phyloP scores from a whole-genome alignment of 2,113 vertebrate species.

The Bucco capensis region DNA sequence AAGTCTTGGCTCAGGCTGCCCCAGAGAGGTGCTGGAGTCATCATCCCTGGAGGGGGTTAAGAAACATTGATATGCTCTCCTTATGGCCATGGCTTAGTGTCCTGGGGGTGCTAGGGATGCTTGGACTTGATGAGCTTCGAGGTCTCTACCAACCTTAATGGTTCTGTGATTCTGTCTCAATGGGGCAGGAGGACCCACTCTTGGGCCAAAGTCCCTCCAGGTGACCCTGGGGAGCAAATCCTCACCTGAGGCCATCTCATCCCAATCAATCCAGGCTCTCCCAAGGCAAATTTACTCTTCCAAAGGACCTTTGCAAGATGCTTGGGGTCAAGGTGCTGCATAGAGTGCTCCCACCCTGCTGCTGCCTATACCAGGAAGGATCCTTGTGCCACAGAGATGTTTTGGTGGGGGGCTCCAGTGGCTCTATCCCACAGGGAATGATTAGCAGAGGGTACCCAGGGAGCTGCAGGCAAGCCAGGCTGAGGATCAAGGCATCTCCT shows the following conservation, averaged over 20 bases:
- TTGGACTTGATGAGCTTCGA: too few species aligned
- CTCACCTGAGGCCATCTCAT: accelerated
- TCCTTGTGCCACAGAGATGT: accelerated
- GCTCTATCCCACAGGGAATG: accelerated
- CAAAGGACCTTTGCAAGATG: neutral
- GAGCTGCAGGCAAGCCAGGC: neutral
- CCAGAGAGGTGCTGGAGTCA: too few species aligned
- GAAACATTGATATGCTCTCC: too few species aligned
- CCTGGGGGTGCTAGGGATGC: too few species aligned
- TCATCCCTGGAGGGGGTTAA: too few species aligned
- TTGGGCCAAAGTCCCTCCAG: neutral
- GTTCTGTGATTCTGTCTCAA: accelerated
- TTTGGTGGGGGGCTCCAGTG: accelerated
- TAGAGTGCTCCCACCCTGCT: accelerated
- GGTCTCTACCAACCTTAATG: too few species aligned
- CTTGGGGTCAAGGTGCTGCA: neutral
- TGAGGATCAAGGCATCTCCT: accelerated
- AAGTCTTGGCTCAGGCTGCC: too few species aligned
- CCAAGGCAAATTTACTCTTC: neutral
- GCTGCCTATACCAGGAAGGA: accelerated
- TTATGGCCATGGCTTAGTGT: too few species aligned
- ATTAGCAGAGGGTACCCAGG: neutral
- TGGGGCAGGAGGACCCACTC: neutral
- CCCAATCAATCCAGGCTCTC: neutral
- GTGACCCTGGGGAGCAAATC: neutral